Conservation (phyloP, 2,888 invertebrate genomes). For the Siphlonurus alternatus region DNA sequence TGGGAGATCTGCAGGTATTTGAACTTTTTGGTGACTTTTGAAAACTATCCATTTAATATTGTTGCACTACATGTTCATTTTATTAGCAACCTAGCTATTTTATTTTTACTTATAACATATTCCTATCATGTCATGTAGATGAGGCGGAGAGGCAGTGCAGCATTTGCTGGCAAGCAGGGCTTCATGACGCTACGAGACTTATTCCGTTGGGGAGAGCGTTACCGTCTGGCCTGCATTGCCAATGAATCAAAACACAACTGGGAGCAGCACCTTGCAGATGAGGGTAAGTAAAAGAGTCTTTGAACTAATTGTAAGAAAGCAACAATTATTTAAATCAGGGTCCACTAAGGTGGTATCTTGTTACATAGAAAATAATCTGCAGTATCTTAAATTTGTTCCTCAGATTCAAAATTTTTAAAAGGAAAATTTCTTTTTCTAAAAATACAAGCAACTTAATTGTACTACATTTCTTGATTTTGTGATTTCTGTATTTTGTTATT, state of each 20-base stretch:
- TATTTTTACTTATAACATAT: background rate
- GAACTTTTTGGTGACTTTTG: conserved; percentile 17
- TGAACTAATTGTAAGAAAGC: too few relatives aligned
- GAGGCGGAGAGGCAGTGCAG: conserved; percentile 63
- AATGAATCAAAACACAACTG: conserved; percentile 61
- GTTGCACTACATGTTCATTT: background rate
- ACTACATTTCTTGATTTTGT: too few relatives aligned
- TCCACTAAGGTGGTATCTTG: too few relatives aligned
- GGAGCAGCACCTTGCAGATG: conserved; percentile 93
- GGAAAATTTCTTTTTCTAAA: background rate
- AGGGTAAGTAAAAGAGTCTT: conserved; percentile 38
- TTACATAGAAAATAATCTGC: too few relatives aligned
- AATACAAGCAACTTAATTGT: too few relatives aligned
- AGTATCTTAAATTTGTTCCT: background rate
- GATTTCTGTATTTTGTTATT: too few relatives aligned
- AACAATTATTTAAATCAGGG: too few relatives aligned
- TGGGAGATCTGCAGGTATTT: conserved; percentile 80
- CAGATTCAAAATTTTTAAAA: background rate
- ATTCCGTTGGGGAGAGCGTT: conserved; percentile 93
- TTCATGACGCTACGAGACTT: conserved; percentile 90
- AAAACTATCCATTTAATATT: background rate
- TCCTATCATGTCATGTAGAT: conserved; percentile 25
- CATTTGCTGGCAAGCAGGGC: conserved; percentile 76
- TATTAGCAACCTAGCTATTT: background rate
- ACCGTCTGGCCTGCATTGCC: conserved; percentile 50